Conservation (phyloP, 2,113 vertebrate species). For the Lasiurus cinereus region DNA sequence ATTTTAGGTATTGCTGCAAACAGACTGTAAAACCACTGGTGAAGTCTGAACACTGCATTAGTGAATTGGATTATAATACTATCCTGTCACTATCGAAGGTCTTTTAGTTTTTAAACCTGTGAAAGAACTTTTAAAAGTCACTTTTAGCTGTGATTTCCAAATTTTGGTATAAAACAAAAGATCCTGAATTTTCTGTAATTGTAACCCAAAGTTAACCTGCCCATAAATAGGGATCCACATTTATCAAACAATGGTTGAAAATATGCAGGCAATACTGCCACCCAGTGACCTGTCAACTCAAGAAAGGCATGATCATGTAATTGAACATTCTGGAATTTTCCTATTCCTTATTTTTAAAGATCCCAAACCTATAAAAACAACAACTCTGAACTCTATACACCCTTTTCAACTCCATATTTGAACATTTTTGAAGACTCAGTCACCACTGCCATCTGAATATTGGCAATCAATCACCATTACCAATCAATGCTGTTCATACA, state of each 20-base stretch:
- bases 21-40: not conserved
- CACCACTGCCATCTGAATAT: not conserved
- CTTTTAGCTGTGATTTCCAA: slow-evolving; percentile 17
- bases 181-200: slow-evolving; percentile 32
- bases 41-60: not conserved
- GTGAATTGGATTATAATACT: not conserved
- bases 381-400: not conserved
- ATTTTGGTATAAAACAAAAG: slow-evolving; percentile 21
- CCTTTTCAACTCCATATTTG: not conserved
- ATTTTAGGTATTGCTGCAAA: not conserved
- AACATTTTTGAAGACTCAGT: not conserved
- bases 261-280: slow-evolving; percentile 68
- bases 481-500: not conserved
- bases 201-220: not conserved
- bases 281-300: slow-evolving; percentile 60
- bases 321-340: not conserved
- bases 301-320: not conserved
- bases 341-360: not conserved
- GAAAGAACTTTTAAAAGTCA: not conserved
- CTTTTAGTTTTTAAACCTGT: slow-evolving; percentile 23
- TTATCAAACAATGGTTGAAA: slow-evolving; percentile 8
- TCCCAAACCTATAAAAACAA: not conserved
- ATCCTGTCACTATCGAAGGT: not conserved
- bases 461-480: not conserved
- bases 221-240: not conserved